Base-by-base conservation (phyloP, 2,113 vertebrate genomes). In the Alaudala cheleensis region DNA sequence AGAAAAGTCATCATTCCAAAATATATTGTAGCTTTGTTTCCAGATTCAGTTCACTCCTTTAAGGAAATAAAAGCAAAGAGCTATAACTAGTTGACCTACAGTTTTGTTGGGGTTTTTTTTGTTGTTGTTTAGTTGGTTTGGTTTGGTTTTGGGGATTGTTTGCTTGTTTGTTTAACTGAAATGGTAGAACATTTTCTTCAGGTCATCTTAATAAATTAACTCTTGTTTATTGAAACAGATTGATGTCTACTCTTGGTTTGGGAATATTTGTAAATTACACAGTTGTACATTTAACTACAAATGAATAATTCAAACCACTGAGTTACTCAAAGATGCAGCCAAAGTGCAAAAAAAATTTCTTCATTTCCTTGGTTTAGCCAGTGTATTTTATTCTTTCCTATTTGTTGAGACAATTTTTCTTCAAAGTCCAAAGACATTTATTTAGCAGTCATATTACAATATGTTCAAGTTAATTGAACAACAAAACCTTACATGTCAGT, bases 371-470 rank as follows among this genome's bases (percentile, higher is more conserved):
- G 51, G 14, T 67, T 77, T 58, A 80, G 12, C 26, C 58, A 44
- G 26, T 85, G 58, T 82, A 79, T 74, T 93, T 84, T 71, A 53
- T 79, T 69, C 10, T 85, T 83, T 61, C 4, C 5, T 84, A 93
- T 65, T 85, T 57, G 10, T 69, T 69, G 33, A 78, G 51, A 73
- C 5, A 85, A 26, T 79, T 72, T 91, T 94, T 88, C 66, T 92
- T 94, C 69, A 74, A 87, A 85, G 71, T 56, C 58, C 81, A 61
- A 78, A 93, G 10, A 42, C 49, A 80, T 86, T 87, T 83, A 61
- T 86, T 54, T 90, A 93, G 92, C 60, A 92, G 77, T 81, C 44
- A 70, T 87, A 81, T 86, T 85, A 54, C 51, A 91, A 47, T 95
- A 23, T 92, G 65, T 92, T 96, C 71, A 88, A 91, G 90, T 84